A percentile compares a stretch with the other conserved stretches of the same genome.
These are phyloP conservation scores for Parnassius mnemosyne DNA, from an alignment of 2,888 invertebrate species.

Conservation along the genomic window DNA sequence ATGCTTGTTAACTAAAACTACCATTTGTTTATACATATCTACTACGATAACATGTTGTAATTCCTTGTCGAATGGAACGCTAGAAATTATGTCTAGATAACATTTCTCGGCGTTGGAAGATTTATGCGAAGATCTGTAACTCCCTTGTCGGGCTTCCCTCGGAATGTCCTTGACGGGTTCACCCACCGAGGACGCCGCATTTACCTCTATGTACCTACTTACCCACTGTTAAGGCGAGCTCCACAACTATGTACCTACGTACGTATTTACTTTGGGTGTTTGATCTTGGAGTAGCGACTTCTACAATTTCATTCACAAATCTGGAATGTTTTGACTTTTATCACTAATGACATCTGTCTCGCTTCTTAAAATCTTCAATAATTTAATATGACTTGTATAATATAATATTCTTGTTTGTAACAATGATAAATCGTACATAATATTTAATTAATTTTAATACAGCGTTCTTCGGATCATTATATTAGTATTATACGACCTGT, in stretches of 20 bases:
- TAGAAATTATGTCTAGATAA: constrained; percentile 27
- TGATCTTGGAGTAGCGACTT: constrained; percentile 20
- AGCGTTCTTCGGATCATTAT: too few relatives aligned
- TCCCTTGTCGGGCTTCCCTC: constrained; percentile 56
- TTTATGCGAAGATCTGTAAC: constrained; percentile 54
- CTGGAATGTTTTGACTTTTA: constrained; percentile 24
- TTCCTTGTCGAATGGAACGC: constrained; percentile 16
- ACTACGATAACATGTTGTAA: constrained; percentile 21
- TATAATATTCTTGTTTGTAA: too few relatives aligned
- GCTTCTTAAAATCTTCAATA: too few relatives aligned
- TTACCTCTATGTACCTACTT: constrained; percentile 48
- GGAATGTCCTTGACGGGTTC: constrained; percentile 58
- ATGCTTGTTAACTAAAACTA: neutral
- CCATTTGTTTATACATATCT: constrained; percentile 7
- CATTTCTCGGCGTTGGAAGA: constrained; percentile 31
- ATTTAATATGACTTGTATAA: too few relatives aligned
- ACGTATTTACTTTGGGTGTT: constrained; percentile 35
- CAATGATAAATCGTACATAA: too few relatives aligned
- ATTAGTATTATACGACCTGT: too few relatives aligned
- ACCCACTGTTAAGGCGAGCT: constrained; percentile 8
- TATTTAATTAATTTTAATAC: too few relatives aligned
- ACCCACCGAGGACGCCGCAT: constrained; percentile 55
- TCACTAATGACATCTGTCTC: neutral
- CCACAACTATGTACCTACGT: constrained; percentile 28
- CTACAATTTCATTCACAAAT: constrained; percentile 27